Base-by-base conservation (phyloP, 64 coral and sea anemone species). In the Orbicella faveolata region DNA sequence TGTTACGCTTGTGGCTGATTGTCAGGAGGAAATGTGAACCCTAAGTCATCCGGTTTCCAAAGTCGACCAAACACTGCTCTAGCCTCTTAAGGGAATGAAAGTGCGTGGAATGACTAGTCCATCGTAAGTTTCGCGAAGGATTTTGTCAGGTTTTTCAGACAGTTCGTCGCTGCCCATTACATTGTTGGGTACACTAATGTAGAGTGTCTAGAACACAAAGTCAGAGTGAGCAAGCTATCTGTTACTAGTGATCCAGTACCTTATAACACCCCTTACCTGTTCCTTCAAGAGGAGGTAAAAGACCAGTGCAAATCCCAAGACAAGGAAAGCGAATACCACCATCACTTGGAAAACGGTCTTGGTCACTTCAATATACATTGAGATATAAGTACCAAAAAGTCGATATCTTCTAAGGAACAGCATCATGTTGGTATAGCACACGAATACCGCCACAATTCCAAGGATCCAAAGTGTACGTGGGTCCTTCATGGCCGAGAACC, bases 231-330 rank as follows among this genome's bases (percentile, higher is more conserved):
- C 5, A 48, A 67, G 20, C 2, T 21, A 67, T 67, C 17, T 67
- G 64, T 23, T 67, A 19, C 15, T 7, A 51, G 10, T 23, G 20
- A 77, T 44, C 12, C 55, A 6, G 44, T 20, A 55, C 7, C 63
- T 36, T 0, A 57, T 52, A 23, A 68, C 52, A 78, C n/a, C 25
- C n/a, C 89, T 41, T 86, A 96, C 94, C 94, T 96, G 90, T 73
- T 96, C 90, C 61, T 90, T 92, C 68, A 96, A 92, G 10, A 96
- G 87, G 84, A 96, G 87, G 90, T 89, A 76, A 69, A 96, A 96
- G 6, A 89, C 87, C 63, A 96, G 17, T 9, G 94, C 90, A 26
- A 89, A 92, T 3, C 79, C 94, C 4, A 80, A 26, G 35, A 92
- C 61, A 26, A 92, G 70, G 55, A 92, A 84, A 36, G 89, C 3